phyloP scores from a whole-genome alignment of 2,888 invertebrate species.

The Dryadula phaetusa region DNA sequence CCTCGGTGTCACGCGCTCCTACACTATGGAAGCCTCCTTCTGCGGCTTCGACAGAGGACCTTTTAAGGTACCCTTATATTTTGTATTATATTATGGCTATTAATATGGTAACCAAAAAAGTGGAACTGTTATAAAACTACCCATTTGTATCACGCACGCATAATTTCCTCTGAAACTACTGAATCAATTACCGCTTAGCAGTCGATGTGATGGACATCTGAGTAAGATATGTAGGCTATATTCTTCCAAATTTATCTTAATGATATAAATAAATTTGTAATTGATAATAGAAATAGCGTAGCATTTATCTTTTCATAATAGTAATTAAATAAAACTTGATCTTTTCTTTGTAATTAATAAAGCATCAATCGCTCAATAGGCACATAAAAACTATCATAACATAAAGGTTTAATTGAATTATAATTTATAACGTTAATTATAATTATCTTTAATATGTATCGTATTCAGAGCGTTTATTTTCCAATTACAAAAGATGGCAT shows the following conservation, averaged over 20 bases:
- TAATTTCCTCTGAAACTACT: too few species aligned
- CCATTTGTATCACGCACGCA: too few species aligned
- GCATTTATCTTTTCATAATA: neutral
- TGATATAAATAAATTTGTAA: too few species aligned
- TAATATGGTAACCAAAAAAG: too few species aligned
- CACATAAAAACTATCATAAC: slow-evolving; percentile 6
- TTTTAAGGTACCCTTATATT: slow-evolving; percentile 80
- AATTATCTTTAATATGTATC: slow-evolving; percentile 35
- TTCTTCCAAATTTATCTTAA: too few species aligned
- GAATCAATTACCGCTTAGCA: too few species aligned
- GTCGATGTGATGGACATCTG: too few species aligned
- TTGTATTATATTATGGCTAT: neutral
- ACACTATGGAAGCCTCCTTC: slow-evolving; percentile 95
- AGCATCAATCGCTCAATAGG: neutral
- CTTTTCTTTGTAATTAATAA: neutral
- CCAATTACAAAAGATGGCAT: slow-evolving; percentile 71
- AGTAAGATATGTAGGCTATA: too few species aligned
- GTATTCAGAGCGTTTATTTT: slow-evolving; percentile 57
- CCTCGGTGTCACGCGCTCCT: slow-evolving; percentile 89
- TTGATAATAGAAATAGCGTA: too few species aligned
- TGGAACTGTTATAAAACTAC: neutral
- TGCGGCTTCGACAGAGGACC: slow-evolving; percentile 92
- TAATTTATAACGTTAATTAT: slow-evolving; percentile 19
- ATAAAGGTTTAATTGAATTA: slow-evolving; percentile 30
- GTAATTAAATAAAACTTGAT: neutral